Percentiles rank a stretch among this genome's conserved stretches.
Evolutionary conservation across 1,140 invertebrate species (phyloP).

Genomic region (Lethrus apterus): DNA sequence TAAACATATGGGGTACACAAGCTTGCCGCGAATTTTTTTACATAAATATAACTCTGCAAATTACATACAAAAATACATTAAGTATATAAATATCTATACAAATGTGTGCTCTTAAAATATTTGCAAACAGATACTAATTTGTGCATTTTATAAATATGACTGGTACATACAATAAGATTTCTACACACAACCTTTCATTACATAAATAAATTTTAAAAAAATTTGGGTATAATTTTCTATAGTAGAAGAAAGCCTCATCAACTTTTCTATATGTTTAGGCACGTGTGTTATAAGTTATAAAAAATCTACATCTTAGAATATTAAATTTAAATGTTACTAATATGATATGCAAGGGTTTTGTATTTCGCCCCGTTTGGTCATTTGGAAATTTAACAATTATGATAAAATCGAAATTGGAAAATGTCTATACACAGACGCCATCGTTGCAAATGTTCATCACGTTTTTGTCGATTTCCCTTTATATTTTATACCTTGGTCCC

Average conservation of each 20-base stretch:
- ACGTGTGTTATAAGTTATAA: constrained; percentile 3
- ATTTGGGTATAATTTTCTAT: too few relatives aligned
- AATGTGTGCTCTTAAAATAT: background rate
- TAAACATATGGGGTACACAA: constrained; percentile 4
- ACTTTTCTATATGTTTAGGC: constrained; percentile 13
- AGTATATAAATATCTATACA: constrained; percentile 5
- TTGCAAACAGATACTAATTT: background rate
- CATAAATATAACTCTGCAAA: background rate
- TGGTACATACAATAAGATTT: too few relatives aligned
- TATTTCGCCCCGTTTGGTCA: constrained; percentile 10
- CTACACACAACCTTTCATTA: too few relatives aligned
- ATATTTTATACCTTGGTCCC: background rate
- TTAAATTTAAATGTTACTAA: background rate
- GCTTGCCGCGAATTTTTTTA: background rate
- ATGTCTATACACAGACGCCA: background rate
- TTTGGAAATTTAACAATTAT: too few relatives aligned
- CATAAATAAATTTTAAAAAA: too few relatives aligned
- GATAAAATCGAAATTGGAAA: too few relatives aligned
- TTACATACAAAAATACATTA: background rate
- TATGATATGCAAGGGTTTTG: constrained; percentile 9
- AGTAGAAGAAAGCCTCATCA: too few relatives aligned
- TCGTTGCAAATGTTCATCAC: background rate
- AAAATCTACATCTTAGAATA: background rate
- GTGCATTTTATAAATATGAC: too few relatives aligned
- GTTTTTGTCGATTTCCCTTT: background rate